Conservation (phyloP, 1,140 invertebrate genomes). For the Colletes latitarsis region DNA sequence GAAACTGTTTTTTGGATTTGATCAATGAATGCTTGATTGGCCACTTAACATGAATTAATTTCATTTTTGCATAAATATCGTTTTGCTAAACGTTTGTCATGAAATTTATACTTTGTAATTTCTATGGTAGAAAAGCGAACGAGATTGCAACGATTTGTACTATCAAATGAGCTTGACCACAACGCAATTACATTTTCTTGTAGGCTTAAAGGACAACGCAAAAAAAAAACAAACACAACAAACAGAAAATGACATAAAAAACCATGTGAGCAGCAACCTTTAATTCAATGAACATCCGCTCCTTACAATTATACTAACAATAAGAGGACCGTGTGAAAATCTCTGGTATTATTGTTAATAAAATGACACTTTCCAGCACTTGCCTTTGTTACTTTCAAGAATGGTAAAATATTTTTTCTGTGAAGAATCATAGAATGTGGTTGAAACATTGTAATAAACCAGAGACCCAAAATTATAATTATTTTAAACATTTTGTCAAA, state of each 20-base stretch:
- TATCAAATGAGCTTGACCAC: neutral
- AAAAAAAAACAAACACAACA: neutral
- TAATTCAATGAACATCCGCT: neutral
- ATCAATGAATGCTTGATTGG: no score
- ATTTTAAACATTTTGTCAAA: no score
- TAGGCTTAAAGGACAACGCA: slow-evolving; percentile 9
- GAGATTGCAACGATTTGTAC: neutral
- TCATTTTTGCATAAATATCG: no score
- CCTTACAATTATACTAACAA: slow-evolving; percentile 15
- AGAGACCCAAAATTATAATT: no score
- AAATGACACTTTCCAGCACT: neutral
- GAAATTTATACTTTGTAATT: no score
- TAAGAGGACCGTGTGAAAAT: neutral
- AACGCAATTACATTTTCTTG: neutral
- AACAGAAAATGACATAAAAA: neutral
- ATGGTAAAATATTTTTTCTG: neutral
- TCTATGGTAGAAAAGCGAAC: neutral
- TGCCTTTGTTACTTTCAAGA: neutral
- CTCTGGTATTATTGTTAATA: slow-evolving; percentile 4
- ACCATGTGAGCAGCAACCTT: neutral
- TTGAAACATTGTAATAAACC: no score
- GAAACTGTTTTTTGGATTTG: no score
- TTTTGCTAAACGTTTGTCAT: no score
- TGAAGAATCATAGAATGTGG: no score
- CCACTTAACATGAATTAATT: no score